Percentiles rank a stretch among this genome's conserved stretches.
These are phyloP conservation scores for Gymnopithys bicolor DNA, from an alignment of 2,797 vertebrate genomes.

Conservation along the genomic window DNA sequence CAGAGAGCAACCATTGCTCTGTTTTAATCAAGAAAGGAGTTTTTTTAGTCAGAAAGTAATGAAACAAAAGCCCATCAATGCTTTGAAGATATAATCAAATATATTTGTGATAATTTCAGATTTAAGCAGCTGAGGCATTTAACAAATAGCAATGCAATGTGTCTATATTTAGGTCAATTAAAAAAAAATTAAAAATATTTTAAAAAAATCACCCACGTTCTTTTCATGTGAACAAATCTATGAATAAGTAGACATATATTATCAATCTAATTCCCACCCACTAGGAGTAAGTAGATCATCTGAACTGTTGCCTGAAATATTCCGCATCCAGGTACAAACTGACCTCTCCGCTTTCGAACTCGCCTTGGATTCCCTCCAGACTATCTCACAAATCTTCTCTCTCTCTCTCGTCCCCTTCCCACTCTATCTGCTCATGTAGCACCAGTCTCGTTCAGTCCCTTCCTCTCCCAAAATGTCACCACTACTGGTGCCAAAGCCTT, in stretches of 20 bases:
- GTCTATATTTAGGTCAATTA: not conserved
- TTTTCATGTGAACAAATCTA: constrained; percentile 36
- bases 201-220: not conserved
- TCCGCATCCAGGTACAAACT: constrained; percentile 55
- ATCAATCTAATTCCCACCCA: constrained; percentile 20
- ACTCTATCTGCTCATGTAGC: constrained; percentile 63
- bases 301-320: constrained; percentile 34
- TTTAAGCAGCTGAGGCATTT: constrained; percentile 51
- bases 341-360: constrained; percentile 37
- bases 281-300: not conserved
- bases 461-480: constrained; percentile 67
- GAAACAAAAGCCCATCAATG: constrained; percentile 47
- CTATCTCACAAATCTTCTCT: constrained; percentile 42
- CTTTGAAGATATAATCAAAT: constrained; percentile 60
- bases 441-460: constrained; percentile 54
- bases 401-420: constrained; percentile 38
- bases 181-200: not conserved
- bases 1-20: constrained; percentile 32
- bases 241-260: constrained; percentile 32
- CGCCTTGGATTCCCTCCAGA: constrained; percentile 52
- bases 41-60: constrained; percentile 68
- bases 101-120: constrained; percentile 63
- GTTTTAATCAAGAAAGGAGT: constrained; percentile 36
- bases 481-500: constrained; percentile 70
- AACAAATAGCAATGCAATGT: not conserved